Conservation (phyloP, 37 sponge, comb jelly and placozoan genomes). For the Petrosia ficiformis region DNA sequence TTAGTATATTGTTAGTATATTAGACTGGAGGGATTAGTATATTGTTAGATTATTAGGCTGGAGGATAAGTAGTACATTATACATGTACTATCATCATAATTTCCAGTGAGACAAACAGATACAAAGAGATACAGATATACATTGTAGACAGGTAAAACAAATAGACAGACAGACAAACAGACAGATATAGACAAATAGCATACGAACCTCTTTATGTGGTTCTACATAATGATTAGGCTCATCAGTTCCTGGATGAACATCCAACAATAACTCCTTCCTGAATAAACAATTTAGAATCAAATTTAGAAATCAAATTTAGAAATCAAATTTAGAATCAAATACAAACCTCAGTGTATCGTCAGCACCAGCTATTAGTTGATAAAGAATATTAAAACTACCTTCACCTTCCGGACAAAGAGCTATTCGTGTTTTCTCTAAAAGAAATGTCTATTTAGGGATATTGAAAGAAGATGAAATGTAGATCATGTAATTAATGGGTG, state of each 20-base stretch:
- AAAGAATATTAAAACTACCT: slow-evolving; percentile 90
- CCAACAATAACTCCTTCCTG: slow-evolving; percentile 60
- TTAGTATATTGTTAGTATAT: too few species aligned
- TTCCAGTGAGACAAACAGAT: slow-evolving; percentile 33
- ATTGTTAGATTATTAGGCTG: too few species aligned
- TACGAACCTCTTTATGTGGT: slow-evolving; percentile 51
- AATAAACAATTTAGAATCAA: too few species aligned
- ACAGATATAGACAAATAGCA: background rate
- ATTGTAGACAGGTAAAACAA: slow-evolving; percentile 19
- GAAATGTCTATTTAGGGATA: slow-evolving; percentile 67
- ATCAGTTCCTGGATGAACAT: slow-evolving; percentile 40
- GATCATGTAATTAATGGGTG: background rate
- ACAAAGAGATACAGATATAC: slow-evolving; percentile 26
- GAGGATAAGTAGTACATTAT: too few species aligned
- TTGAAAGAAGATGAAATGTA: background rate
- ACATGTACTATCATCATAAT: slow-evolving; percentile 10
- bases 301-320: background rate
- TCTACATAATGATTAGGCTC: slow-evolving; percentile 71
- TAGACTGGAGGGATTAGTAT: too few species aligned
- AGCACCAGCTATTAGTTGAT: slow-evolving; percentile 89
- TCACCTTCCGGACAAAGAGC: slow-evolving; percentile 78
- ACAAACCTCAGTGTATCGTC: slow-evolving; percentile 65
- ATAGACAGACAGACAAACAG: background rate
- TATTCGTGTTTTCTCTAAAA: slow-evolving; percentile 88
- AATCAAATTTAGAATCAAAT: too few species aligned